A percentile compares a stretch with the other conserved stretches of the same genome.
Conservation (phyloP, 2,113 vertebrate species). For the Proteles cristata region DNA sequence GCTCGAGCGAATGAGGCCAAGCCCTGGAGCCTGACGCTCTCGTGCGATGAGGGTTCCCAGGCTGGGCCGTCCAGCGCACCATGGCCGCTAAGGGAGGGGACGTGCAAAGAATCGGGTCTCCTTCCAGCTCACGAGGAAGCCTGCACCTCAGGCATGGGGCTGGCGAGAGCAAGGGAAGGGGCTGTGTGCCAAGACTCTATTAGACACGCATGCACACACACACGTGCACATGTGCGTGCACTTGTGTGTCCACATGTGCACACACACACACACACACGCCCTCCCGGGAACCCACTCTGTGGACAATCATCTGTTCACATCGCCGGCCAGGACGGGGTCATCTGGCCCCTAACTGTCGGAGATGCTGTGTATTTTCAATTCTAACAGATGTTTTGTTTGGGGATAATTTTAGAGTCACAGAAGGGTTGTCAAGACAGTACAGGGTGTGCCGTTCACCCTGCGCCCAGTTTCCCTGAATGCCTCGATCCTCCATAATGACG, state of each 20-base stretch:
- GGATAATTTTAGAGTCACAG: neutral
- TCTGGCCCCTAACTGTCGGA: neutral
- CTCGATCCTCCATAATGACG: rapidly evolving
- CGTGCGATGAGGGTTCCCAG: neutral
- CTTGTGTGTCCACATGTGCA: too few relatives aligned
- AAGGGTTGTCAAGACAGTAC: neutral
- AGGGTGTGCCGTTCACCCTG: rapidly evolving
- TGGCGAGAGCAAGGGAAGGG: neutral
- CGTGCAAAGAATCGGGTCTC: neutral
- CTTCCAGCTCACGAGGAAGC: neutral
- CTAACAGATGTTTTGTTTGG: neutral
- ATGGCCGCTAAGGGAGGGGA: neutral
- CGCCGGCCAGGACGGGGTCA: neutral
- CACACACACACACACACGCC: neutral
- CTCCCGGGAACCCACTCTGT: neutral
- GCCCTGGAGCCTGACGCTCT: neutral
- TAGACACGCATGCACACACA: neutral
- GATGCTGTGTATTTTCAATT: neutral
- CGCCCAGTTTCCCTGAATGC: too few relatives aligned
- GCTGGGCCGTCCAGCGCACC: rapidly evolving
- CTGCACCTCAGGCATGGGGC: neutral
- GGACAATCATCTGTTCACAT: neutral
- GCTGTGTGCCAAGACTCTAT: neutral
- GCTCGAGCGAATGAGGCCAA: neutral
- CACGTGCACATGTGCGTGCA: too few relatives aligned